Conservation (phyloP, 2,888 invertebrate species). For the Anthophora plumipes region DNA sequence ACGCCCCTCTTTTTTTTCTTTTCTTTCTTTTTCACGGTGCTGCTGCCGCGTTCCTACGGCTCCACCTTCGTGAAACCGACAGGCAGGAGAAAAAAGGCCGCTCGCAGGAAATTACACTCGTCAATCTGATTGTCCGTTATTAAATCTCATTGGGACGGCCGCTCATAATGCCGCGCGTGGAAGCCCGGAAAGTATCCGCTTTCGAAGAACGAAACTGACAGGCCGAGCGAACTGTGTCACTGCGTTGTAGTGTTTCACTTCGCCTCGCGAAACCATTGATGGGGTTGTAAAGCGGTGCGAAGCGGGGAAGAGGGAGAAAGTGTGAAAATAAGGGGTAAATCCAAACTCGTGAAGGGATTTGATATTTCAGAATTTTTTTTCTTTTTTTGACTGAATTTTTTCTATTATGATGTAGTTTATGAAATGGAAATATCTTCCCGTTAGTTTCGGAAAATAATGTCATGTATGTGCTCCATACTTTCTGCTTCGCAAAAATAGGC, state of each 20-base stretch:
- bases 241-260: conserved; percentile 47
- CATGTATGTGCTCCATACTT: too few relatives aligned
- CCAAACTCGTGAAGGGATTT: too few relatives aligned
- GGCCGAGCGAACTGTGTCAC: conserved; percentile 32
- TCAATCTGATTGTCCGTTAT: conserved; percentile 57
- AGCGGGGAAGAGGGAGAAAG: neutral
- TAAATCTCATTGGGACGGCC: conserved; percentile 34
- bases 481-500: too few relatives aligned
- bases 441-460: too few relatives aligned
- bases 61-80: neutral
- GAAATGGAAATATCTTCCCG: too few relatives aligned
- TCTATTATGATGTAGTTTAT: too few relatives aligned
- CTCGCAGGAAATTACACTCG: conserved; percentile 49
- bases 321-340: neutral
- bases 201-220: conserved; percentile 36
- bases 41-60: neutral
- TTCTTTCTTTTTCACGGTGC: neutral
- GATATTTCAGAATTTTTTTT: too few relatives aligned
- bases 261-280: neutral
- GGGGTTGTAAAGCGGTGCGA: too few relatives aligned
- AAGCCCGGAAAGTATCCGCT: conserved; percentile 30
- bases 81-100: neutral
- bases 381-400: too few relatives aligned
- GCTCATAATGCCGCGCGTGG: conserved; percentile 29
- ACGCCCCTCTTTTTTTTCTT: too few relatives aligned